phyloP scores from a whole-genome alignment of 1,140 invertebrate species.

The Charaxes varanes region DNA sequence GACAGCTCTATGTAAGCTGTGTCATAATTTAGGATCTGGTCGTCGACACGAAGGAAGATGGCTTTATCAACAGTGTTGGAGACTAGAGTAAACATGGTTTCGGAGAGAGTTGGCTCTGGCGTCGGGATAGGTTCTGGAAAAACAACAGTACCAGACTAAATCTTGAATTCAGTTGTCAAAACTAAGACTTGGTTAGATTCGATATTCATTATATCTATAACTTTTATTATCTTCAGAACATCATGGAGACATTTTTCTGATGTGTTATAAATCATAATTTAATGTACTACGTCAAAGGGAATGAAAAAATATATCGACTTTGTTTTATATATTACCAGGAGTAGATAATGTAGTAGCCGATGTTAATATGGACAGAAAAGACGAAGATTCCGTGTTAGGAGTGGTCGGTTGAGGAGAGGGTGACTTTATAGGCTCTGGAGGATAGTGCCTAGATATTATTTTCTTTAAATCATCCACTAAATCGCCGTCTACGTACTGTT shows the following conservation, averaged over 20 bases:
- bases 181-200: too few relatives aligned
- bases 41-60: constrained; percentile 41
- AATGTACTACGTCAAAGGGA: too few relatives aligned
- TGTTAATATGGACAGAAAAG: constrained; percentile 47
- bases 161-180: too few relatives aligned
- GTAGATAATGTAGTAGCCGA: constrained; percentile 54
- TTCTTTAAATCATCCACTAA: constrained; percentile 33
- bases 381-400: constrained; percentile 42
- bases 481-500: constrained; percentile 28
- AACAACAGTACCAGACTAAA: background rate
- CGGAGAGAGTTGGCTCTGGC: constrained; percentile 46
- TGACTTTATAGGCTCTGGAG: constrained; percentile 13
- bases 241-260: too few relatives aligned
- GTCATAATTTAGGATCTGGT: constrained; percentile 41
- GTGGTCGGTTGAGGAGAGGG: constrained; percentile 16
- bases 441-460: constrained; percentile 31
- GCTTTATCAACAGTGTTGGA: constrained; percentile 59
- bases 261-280: too few relatives aligned
- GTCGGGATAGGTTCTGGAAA: constrained; percentile 46
- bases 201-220: too few relatives aligned
- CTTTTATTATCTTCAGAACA: too few relatives aligned
- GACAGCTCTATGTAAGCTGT: constrained; percentile 52
- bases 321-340: constrained; percentile 36
- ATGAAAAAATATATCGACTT: too few relatives aligned
- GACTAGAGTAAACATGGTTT: constrained; percentile 35